Conservation (phyloP, 2,797 vertebrate genomes). For the Parambassis ranga region DNA sequence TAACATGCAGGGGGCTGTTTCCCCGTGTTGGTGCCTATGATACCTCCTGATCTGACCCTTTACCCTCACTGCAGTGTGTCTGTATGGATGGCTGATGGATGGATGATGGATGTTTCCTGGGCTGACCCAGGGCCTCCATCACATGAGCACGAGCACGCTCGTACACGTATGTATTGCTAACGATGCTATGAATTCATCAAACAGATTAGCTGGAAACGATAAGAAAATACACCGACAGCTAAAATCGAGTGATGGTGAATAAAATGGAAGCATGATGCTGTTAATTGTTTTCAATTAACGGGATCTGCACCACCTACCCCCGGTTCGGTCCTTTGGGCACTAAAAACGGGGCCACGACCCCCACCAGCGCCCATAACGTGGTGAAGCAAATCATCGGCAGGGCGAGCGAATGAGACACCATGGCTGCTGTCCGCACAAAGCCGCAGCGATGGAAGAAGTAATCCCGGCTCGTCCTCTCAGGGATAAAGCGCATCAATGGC, state of each 20-base stretch:
- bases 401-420: slow-evolving; percentile 93
- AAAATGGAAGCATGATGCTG: not conserved
- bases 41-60: not conserved
- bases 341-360: slow-evolving; percentile 91
- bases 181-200: accelerated
- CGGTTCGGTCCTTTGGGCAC: slow-evolving; percentile 97
- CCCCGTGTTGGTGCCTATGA: too few species aligned
- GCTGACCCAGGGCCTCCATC: slow-evolving; percentile 51
- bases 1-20: too few species aligned
- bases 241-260: accelerated
- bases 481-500: slow-evolving; percentile 62
- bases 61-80: too few species aligned
- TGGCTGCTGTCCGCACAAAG: slow-evolving; percentile 43
- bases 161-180: not conserved
- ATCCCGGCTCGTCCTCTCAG: not conserved
- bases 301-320: slow-evolving; percentile 79
- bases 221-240: accelerated
- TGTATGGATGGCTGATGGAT: not conserved
- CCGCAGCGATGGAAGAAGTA: not conserved
- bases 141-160: not conserved
- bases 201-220: not conserved
- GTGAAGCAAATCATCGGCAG: slow-evolving; percentile 95
- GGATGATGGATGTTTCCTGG: not conserved
- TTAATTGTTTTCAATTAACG: slow-evolving; percentile 4
- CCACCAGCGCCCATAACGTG: slow-evolving; percentile 92